Percentiles rank a stretch among this genome's conserved stretches.
Conservation (phyloP, 92 coral and sea anemone species). For the Pocillopora grandis region DNA sequence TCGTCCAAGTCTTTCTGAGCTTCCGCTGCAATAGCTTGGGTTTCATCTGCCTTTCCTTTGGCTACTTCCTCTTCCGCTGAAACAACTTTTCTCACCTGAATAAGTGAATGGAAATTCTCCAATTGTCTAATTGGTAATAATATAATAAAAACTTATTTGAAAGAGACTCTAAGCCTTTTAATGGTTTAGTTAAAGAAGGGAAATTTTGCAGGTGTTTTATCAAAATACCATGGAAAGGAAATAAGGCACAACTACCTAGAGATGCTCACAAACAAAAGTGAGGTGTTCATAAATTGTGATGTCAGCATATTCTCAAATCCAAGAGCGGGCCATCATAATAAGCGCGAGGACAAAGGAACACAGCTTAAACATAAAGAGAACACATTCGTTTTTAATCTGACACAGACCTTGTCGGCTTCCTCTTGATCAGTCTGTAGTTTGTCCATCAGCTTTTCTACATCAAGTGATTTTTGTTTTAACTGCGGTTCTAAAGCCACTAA, state of each 20-base stretch:
- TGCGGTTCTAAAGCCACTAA: conserved; percentile 95
- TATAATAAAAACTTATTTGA: neutral
- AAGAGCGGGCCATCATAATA: neutral
- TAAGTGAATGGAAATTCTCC: too few species aligned
- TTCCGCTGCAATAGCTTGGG: conserved; percentile 97
- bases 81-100: conserved; percentile 93
- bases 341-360: neutral
- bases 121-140: too few species aligned
- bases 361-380: neutral
- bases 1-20: conserved; percentile 96
- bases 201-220: too few species aligned
- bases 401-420: conserved; percentile 91
- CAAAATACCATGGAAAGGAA: too few species aligned
- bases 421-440: conserved; percentile 97
- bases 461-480: conserved; percentile 93
- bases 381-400: neutral
- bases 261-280: too few species aligned
- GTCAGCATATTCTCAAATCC: too few species aligned
- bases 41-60: conserved; percentile 93
- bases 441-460: conserved; percentile 98
- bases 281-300: too few species aligned
- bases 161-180: neutral
- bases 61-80: conserved; percentile 94
- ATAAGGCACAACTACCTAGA: too few species aligned
- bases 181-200: neutral